Evolutionary conservation across 2,888 invertebrate genomes (phyloP).

Genomic region (Epsilonema sp.): DNA sequence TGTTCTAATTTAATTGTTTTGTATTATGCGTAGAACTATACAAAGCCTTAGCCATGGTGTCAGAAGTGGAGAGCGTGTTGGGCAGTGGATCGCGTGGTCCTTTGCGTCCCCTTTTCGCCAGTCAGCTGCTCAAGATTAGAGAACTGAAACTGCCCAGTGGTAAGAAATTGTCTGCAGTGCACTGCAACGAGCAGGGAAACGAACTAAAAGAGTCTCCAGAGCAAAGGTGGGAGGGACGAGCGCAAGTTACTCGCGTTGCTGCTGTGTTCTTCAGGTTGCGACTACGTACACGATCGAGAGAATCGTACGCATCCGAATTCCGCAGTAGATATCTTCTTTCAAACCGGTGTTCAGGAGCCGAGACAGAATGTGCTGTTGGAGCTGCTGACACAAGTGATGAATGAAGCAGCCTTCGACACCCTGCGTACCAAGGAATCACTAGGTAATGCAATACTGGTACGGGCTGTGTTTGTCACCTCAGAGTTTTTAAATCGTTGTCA

Average conservation of each 20-base stretch:
- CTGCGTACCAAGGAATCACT: constrained; percentile 54
- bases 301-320: constrained; percentile 72
- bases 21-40: no score
- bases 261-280: constrained; percentile 29
- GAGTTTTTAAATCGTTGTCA: no score
- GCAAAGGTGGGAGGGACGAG: no score
- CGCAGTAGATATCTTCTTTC: constrained; percentile 65
- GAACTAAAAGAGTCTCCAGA: no score
- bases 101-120: background rate
- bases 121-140: background rate
- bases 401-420: constrained; percentile 73
- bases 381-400: constrained; percentile 62
- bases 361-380: constrained; percentile 54
- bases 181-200: background rate
- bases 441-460: no score
- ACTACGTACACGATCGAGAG: constrained; percentile 45
- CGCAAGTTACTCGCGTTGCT: no score
- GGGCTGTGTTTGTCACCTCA: no score
- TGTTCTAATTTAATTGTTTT: no score
- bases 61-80: no score
- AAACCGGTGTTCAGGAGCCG: constrained; percentile 44
- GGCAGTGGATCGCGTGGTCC: background rate
- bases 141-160: background rate
- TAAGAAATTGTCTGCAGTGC: background rate
- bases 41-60: no score